Evolutionary conservation across 2,113 vertebrate species (phyloP).

Genomic region (Sander vitreus): DNA sequence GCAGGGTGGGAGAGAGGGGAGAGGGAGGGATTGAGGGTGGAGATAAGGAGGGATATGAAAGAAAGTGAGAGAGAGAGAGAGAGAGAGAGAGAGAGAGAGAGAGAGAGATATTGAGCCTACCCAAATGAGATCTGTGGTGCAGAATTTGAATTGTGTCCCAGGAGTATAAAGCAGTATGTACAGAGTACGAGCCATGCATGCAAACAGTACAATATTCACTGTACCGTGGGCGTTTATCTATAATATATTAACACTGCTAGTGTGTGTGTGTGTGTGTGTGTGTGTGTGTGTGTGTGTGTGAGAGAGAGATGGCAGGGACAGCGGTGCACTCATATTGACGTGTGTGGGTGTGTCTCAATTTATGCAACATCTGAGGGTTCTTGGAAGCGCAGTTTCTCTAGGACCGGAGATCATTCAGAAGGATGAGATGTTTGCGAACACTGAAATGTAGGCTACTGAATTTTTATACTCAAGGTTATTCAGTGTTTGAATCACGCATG

Average conservation of each 20-base stretch:
- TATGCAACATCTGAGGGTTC: slow-evolving; percentile 70
- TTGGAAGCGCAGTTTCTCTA: slow-evolving; percentile 41
- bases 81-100: slow-evolving; percentile 61
- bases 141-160: slow-evolving; percentile 82
- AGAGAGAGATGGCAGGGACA: slow-evolving; percentile 29
- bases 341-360: slow-evolving; percentile 80
- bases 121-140: slow-evolving; percentile 85
- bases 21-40: slow-evolving; percentile 48
- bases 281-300: slow-evolving; percentile 23
- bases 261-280: background rate
- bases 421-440: slow-evolving; percentile 30
- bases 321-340: slow-evolving; percentile 55
- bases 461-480: slow-evolving; percentile 39
- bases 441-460: slow-evolving; percentile 1
- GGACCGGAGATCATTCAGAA: slow-evolving; percentile 18
- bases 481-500: slow-evolving; percentile 19
- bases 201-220: slow-evolving; percentile 62
- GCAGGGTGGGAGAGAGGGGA: slow-evolving; percentile 38
- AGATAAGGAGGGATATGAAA: slow-evolving; percentile 39
- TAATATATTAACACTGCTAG: slow-evolving; percentile 65
- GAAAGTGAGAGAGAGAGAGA: slow-evolving; percentile 58
- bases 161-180: slow-evolving; percentile 67
- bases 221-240: slow-evolving; percentile 61
- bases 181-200: slow-evolving; percentile 53
- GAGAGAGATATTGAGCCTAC: slow-evolving; percentile 79